Conservation (phyloP, 2,888 invertebrate genomes). For the Metalampra italica region DNA sequence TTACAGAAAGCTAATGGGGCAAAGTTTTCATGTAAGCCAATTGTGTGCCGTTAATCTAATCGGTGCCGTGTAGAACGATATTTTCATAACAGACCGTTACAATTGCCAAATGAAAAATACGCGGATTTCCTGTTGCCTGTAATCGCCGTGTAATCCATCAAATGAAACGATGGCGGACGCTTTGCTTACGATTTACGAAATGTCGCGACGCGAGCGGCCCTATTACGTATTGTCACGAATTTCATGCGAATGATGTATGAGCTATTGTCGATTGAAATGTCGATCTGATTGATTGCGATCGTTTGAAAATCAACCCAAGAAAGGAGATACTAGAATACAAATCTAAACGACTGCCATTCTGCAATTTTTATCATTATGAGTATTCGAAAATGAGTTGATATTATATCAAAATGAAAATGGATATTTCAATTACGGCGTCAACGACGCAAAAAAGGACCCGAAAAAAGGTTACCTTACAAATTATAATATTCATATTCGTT, state of each 20-base stretch:
- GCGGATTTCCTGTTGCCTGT: constrained; percentile 68
- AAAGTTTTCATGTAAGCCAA: constrained; percentile 72
- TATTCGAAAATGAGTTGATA: neutral
- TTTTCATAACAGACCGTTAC: constrained; percentile 62
- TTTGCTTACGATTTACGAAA: constrained; percentile 32
- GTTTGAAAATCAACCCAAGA: constrained; percentile 5
- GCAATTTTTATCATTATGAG: neutral
- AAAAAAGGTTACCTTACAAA: constrained; percentile 37
- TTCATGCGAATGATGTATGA: constrained; percentile 52
- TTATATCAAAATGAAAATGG: neutral
- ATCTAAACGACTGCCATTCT: neutral
- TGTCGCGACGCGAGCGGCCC: constrained; percentile 25
- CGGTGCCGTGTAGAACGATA: constrained; percentile 67
- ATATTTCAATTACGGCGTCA: constrained; percentile 2
- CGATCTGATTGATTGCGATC: constrained; percentile 39
- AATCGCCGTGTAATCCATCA: constrained; percentile 74
- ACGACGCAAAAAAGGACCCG: constrained; percentile 20
- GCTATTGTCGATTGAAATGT: constrained; percentile 33
- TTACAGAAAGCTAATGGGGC: constrained; percentile 52
- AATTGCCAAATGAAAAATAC: constrained; percentile 75
- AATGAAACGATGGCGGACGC: constrained; percentile 50
- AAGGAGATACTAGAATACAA: neutral
- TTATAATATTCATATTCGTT: constrained; percentile 43
- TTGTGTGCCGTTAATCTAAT: constrained; percentile 61
- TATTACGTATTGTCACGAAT: constrained; percentile 64